A percentile compares a stretch with the other conserved stretches of the same genome.
phyloP scores from a whole-genome alignment of 2,797 vertebrate genomes.

The Halcyon smyrnensis region DNA sequence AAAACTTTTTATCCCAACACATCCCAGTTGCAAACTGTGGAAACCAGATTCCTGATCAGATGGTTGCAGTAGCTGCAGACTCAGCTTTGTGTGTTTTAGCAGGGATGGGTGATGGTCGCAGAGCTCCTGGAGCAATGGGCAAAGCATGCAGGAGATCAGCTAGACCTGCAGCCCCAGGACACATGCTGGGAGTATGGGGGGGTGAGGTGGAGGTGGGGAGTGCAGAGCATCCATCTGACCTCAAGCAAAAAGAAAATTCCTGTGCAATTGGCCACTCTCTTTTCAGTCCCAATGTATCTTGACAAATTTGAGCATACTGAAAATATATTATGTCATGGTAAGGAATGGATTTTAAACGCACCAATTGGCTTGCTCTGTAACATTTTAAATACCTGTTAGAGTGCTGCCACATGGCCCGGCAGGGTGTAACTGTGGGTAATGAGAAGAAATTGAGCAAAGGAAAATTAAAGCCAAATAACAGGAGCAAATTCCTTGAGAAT shows the following conservation, averaged over 20 bases:
- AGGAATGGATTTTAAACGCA: neutral
- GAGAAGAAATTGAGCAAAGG: conserved; percentile 47
- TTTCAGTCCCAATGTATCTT: neutral
- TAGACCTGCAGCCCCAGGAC: neutral
- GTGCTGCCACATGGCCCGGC: neutral
- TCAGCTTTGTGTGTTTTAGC: neutral
- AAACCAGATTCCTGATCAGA: neutral
- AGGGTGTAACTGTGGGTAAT: conserved; percentile 19
- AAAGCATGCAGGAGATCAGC: neutral
- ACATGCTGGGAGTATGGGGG: rapidly evolving
- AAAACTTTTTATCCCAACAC: neutral
- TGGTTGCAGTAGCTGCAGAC: neutral
- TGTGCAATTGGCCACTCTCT: neutral
- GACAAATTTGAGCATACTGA: neutral
- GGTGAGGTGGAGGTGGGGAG: no score
- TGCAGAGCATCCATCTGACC: rapidly evolving
- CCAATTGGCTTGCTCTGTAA: neutral
- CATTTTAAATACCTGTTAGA: conserved; percentile 17
- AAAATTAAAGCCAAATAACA: conserved; percentile 38
- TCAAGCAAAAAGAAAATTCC: neutral
- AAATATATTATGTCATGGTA: neutral
- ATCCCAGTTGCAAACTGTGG: neutral
- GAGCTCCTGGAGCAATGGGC: neutral
- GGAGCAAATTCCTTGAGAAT: neutral
- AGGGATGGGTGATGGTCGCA: neutral